Conservation (phyloP, 2,888 invertebrate genomes). For the Phrixothrix hirtus region DNA sequence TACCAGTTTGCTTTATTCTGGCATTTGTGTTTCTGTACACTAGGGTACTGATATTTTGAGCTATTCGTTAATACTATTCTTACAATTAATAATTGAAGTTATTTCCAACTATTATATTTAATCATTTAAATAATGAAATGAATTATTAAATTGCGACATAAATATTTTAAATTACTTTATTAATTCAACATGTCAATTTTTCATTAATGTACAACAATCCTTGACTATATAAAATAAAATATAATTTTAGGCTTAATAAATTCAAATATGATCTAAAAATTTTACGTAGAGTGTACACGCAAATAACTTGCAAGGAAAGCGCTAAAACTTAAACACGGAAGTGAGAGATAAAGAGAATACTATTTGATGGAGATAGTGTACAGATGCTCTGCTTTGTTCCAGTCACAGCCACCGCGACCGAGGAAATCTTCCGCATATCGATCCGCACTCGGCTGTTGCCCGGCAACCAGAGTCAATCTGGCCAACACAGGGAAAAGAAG, state of each 20-base stretch:
- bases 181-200: no score
- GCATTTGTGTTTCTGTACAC: slow-evolving; percentile 30
- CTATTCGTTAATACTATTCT: neutral
- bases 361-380: slow-evolving; percentile 26
- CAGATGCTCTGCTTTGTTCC: slow-evolving; percentile 41
- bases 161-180: no score
- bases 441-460: slow-evolving; percentile 60
- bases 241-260: no score
- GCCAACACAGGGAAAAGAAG: slow-evolving; percentile 57
- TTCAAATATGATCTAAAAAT: no score
- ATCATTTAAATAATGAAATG: no score
- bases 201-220: no score
- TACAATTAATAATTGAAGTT: no score
- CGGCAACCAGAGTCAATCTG: slow-evolving; percentile 63
- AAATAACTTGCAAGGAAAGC: neutral
- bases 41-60: slow-evolving; percentile 10
- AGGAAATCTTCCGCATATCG: slow-evolving; percentile 59
- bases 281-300: neutral
- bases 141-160: no score
- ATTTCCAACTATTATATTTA: no score
- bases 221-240: no score
- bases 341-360: slow-evolving; percentile 11
- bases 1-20: slow-evolving; percentile 29
- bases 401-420: slow-evolving; percentile 46
- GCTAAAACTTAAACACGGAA: slow-evolving; percentile 3